These are phyloP conservation scores for Scrobipalpa atriplicella DNA, from an alignment of 2,888 invertebrate species.

Conservation along the genomic window DNA sequence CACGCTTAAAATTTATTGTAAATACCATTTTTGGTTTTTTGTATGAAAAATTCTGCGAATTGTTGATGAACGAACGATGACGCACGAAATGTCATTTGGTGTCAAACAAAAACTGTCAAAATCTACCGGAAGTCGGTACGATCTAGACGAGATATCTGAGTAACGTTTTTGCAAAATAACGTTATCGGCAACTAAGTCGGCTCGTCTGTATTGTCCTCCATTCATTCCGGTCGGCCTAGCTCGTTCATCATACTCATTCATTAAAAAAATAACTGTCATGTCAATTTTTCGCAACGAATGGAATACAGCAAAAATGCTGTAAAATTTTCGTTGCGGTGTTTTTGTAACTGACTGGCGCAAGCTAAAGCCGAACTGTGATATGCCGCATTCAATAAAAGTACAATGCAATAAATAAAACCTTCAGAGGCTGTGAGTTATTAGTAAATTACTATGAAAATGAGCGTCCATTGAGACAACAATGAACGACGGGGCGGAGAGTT, in stretches of 20 bases:
- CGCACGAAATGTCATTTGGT: conserved; percentile 9
- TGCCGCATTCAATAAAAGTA: conserved; percentile 33
- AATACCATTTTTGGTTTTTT: conserved; percentile 38
- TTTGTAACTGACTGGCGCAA: conserved; percentile 18
- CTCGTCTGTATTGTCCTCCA: not conserved
- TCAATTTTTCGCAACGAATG: conserved; percentile 18
- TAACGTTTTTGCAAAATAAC: no score
- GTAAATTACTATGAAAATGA: conserved; percentile 59
- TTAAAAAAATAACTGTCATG: not conserved
- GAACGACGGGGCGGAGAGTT: conserved; percentile 84
- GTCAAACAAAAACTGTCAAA: no score
- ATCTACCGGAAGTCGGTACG: not conserved
- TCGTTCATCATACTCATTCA: not conserved
- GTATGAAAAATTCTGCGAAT: not conserved
- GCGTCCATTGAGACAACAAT: conserved; percentile 70
- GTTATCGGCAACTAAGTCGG: not conserved
- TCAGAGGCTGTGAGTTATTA: conserved; percentile 40
- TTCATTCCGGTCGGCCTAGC: not conserved
- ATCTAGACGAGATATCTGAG: no score
- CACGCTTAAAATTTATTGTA: not conserved
- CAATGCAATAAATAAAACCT: conserved; percentile 38
- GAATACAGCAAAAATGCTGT: conserved; percentile 11
- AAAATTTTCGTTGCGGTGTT: conserved; percentile 27
- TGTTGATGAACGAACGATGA: conserved; percentile 1
- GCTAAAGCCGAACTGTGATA: conserved; percentile 17